phyloP scores from a whole-genome alignment of 2,888 invertebrate species.

The Vanessa cardui region DNA sequence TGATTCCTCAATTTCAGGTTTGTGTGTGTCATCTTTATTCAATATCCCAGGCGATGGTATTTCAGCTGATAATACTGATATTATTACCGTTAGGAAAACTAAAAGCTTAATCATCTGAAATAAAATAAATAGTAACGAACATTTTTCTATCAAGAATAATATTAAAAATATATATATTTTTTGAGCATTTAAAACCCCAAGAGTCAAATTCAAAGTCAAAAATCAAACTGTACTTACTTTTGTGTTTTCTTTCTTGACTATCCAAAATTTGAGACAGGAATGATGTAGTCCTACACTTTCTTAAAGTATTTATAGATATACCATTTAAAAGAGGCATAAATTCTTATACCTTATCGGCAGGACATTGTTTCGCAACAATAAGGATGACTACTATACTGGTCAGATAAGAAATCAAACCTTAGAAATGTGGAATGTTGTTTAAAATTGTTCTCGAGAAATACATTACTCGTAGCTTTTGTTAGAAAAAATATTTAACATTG shows the following conservation, averaged over 20 bases:
- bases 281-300: slow-evolving; percentile 46
- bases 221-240: slow-evolving; percentile 50
- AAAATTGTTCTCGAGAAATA: not conserved
- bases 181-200: not conserved
- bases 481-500: too few relatives aligned
- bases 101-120: slow-evolving; percentile 66
- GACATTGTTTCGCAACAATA: slow-evolving; percentile 66
- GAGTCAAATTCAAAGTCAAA: not conserved
- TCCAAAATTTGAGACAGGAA: slow-evolving; percentile 45
- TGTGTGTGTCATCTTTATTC: slow-evolving; percentile 57
- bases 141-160: not conserved
- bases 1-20: slow-evolving; percentile 55
- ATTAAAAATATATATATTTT: not conserved
- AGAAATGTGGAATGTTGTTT: slow-evolving; percentile 53
- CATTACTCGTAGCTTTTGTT: too few relatives aligned
- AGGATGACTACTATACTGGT: slow-evolving; percentile 31
- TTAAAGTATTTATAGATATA: slow-evolving; percentile 60
- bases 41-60: slow-evolving; percentile 51
- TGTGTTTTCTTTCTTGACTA: slow-evolving; percentile 40
- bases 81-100: slow-evolving; percentile 48
- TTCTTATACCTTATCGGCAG: slow-evolving; percentile 54
- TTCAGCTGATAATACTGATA: slow-evolving; percentile 59
- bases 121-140: slow-evolving; percentile 15
- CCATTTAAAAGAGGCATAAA: slow-evolving; percentile 39
- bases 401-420: slow-evolving; percentile 61